Base-by-base conservation (phyloP, 92 coral and sea anemone genomes). In the Palythoa caribaeorum region DNA sequence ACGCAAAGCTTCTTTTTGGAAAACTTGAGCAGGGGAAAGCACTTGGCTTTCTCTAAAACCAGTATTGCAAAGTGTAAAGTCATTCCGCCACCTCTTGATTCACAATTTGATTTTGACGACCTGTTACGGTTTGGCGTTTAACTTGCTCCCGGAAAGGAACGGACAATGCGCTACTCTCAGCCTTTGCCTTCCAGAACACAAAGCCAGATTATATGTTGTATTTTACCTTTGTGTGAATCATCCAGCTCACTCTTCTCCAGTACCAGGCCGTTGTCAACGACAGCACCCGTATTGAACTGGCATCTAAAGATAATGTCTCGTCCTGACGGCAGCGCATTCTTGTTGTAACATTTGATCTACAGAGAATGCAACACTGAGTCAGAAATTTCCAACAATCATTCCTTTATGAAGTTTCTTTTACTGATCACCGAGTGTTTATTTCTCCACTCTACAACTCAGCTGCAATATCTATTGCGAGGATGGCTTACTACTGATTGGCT, bases 291-390 rank as follows among this genome's bases (percentile, higher is more conserved):
- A 77, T 97, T 95, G 70, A 97, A 97, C 83, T 97, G 99, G 55
- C 99, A 97, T 59, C 99, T 90, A 66, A 95, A 95, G 74, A 97
- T 88, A 15, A 95, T 94, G 75, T 97, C 99, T 68, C 99, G 94
- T 50, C 94, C 99, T 59, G 99, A 97, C 0, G 99, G 90, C 69
- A 97, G 88, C 16, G 98, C 85, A 80, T 94, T 95, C 93, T 97
- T 97, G 92, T 97, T 96, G 83, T 93, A 97, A 80, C 99, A 97
- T 66, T 97, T 97, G 83, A 97, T 86, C 99, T 97, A 69, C 59
- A 59, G 14, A 9, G 54, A 15, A 57, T 59, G 39, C 40, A 79
- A 37, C 21, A 55, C 11, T 9, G 40, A 53, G 53, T 52, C 48
- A 77, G 66, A 35, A 3, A 77, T 14, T 50, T 70, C 62, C 8